Base-by-base conservation (phyloP, 2,113 vertebrate genomes). In the Amphiprion percula region DNA sequence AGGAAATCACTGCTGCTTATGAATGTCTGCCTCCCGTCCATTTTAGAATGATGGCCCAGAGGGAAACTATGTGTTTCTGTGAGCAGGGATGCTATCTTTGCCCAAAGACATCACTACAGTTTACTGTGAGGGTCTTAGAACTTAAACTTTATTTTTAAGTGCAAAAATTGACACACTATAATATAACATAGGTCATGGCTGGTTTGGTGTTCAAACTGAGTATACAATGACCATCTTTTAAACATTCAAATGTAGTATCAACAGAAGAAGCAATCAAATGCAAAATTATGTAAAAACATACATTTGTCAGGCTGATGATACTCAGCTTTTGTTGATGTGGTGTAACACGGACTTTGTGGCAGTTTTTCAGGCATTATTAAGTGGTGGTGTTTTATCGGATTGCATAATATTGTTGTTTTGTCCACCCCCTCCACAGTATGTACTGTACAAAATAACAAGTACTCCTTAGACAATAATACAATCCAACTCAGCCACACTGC, bases 1-100 rank as follows among this genome's bases (percentile, higher is more conserved):
- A 87, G 87, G 79, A 93, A 91, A 91, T 93, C 61, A 37, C 83
- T 81, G 56, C 63, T 64, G 68, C 68, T 90, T 70, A 80, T 86
- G 73, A 87, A 74, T 67, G 76, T 82, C 89, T 89, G 85, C 71
- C 84, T 91, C 82, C 74, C 67, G 54, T 86, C 68, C 49, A 72
- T 71, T 50, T 69, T 79, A 37, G 50, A 17, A 10, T 56, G 74
- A 24, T 68, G 44, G 66, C 62, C 61, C 23, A 26, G 23, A 33
- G 46, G 74, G 67, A 60, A 65, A 14, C 37, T 21, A 56, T 30
- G 52, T 47, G 21, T 61, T 74, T 15, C 56, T 65, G 64, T 77
- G 72, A 37, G 53, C 55, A 46, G 49, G 24, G 19, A 14, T 65
- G 26, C 62, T 77, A 24, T 37, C 54, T 73, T 53, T 41, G 24